phyloP scores from a whole-genome alignment of 2,888 invertebrate species.

The Kuschelorhynchus macadamiae region DNA sequence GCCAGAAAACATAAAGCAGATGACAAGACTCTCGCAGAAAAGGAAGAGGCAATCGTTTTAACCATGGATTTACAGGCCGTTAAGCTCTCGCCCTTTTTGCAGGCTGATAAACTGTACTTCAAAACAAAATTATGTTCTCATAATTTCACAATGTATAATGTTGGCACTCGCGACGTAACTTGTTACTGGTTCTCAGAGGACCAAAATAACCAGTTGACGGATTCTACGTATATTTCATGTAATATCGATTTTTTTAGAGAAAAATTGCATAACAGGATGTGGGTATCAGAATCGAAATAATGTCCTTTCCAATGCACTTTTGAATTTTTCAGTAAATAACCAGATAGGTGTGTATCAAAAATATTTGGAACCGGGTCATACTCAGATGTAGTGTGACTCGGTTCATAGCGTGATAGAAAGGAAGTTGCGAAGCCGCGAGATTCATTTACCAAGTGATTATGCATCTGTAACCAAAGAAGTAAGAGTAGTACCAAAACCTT shows the following conservation, averaged over 20 bases:
- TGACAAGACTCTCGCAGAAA: slow-evolving; percentile 13
- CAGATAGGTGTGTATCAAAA: slow-evolving; percentile 36
- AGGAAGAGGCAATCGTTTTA: slow-evolving; percentile 29
- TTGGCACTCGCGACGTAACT: no score
- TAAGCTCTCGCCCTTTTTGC: slow-evolving; percentile 12
- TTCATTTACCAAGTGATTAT: no score
- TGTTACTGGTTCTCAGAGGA: not conserved
- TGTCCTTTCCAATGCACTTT: slow-evolving; percentile 36
- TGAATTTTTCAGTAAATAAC: slow-evolving; percentile 24
- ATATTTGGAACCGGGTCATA: slow-evolving; percentile 45
- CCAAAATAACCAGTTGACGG: not conserved
- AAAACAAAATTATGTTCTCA: slow-evolving; percentile 28
- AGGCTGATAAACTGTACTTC: slow-evolving; percentile 43
- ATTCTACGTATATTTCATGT: not conserved
- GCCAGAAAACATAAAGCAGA: not conserved
- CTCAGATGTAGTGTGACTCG: slow-evolving; percentile 45
- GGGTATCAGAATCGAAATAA: slow-evolving; percentile 39
- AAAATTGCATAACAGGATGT: slow-evolving; percentile 36
- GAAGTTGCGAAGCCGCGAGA: not conserved
- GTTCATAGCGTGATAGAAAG: not conserved
- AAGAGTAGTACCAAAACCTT: slow-evolving; percentile 20
- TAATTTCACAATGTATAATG: no score
- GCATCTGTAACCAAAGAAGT: slow-evolving; percentile 24
- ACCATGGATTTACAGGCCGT: slow-evolving; percentile 45
- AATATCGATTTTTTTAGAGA: not conserved